Evolutionary conservation across 2,888 invertebrate genomes (phyloP).

Genomic region (Pterostichus niger): DNA sequence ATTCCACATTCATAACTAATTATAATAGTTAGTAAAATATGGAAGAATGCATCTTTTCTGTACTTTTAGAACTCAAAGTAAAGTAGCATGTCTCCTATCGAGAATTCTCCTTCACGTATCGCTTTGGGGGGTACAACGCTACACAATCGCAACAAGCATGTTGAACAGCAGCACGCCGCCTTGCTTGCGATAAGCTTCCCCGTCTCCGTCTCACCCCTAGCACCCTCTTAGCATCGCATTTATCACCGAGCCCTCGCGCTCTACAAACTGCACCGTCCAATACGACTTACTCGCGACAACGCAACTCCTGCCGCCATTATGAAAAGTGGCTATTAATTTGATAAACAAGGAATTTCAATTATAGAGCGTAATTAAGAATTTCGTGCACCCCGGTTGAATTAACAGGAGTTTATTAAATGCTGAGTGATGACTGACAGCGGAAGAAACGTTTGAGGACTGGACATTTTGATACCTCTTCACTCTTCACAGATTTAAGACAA

Average conservation of each 20-base stretch:
- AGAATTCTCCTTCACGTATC: too few relatives aligned
- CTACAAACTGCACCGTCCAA: slow-evolving; percentile 1
- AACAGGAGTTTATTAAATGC: slow-evolving; percentile 22
- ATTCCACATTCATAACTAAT: too few relatives aligned
- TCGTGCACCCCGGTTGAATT: background rate
- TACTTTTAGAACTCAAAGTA: too few relatives aligned
- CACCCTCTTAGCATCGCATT: background rate
- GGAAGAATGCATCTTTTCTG: too few relatives aligned
- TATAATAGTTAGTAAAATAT: too few relatives aligned
- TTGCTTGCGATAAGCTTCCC: background rate
- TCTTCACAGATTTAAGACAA: too few relatives aligned
- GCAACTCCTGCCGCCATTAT: slow-evolving; percentile 27
- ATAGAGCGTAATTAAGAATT: slow-evolving; percentile 63
- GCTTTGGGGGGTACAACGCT: too few relatives aligned
- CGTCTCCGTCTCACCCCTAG: background rate
- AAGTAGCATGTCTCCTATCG: too few relatives aligned
- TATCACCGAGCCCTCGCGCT: background rate
- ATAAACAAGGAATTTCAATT: slow-evolving; percentile 67
- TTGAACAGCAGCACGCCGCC: background rate
- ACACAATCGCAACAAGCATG: too few relatives aligned
- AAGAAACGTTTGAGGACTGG: background rate
- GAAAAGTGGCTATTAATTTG: slow-evolving; percentile 66
- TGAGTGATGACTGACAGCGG: slow-evolving; percentile 20
- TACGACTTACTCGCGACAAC: slow-evolving; percentile 32
- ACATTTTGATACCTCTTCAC: too few relatives aligned